These are phyloP conservation scores for Perca fluviatilis DNA, from an alignment of 2,113 vertebrate species.

Conservation along the genomic window DNA sequence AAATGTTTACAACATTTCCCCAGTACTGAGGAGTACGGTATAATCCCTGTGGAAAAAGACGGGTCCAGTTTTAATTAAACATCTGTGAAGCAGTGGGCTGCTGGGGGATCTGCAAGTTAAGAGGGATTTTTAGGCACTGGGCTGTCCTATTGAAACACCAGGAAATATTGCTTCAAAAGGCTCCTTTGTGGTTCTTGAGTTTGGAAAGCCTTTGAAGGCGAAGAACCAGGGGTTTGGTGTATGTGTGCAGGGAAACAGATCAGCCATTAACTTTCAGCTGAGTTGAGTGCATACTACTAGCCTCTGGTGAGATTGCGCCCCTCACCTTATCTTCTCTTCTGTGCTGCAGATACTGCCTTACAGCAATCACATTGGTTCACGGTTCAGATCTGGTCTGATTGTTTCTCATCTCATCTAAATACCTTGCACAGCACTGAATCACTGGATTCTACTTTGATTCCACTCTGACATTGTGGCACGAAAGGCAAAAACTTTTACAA, in stretches of 20 bases:
- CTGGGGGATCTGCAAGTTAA: slow-evolving; percentile 62
- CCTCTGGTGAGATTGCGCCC: slow-evolving; percentile 56
- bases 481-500: neutral
- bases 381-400: slow-evolving; percentile 39
- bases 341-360: slow-evolving; percentile 35
- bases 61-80: slow-evolving; percentile 75
- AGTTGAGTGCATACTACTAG: slow-evolving; percentile 53
- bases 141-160: slow-evolving; percentile 70
- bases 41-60: slow-evolving; percentile 34
- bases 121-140: slow-evolving; percentile 41
- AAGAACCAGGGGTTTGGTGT: slow-evolving; percentile 55
- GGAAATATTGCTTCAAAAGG: slow-evolving; percentile 67
- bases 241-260: slow-evolving; percentile 52
- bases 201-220: slow-evolving; percentile 67
- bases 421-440: slow-evolving; percentile 7
- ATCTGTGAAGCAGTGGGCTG: slow-evolving; percentile 66
- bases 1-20: slow-evolving; percentile 50
- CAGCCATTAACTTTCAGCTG: slow-evolving; percentile 70
- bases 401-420: slow-evolving; percentile 55
- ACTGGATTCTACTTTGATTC: slow-evolving; percentile 16
- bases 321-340: slow-evolving; percentile 53
- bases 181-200: slow-evolving; percentile 63
- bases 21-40: slow-evolving; percentile 1
- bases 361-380: slow-evolving; percentile 54
- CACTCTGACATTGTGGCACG: neutral